Base-by-base conservation (phyloP, 2,113 vertebrate genomes). In the Cyprinodon variegatus region DNA sequence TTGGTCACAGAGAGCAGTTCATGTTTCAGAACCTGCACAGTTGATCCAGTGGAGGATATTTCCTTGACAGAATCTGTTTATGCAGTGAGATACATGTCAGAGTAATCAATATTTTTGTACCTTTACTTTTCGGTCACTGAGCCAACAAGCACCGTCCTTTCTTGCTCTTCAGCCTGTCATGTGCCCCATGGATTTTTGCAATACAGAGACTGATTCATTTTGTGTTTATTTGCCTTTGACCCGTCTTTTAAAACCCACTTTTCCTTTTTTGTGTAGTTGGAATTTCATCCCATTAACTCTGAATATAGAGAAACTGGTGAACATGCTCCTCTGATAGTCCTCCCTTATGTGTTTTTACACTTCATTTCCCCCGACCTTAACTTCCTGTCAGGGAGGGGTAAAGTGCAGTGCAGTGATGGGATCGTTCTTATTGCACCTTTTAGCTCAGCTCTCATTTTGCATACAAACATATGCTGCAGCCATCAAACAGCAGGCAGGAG, bases 231-330 rank as follows among this genome's bases (percentile, higher is more conserved):
- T 74, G 53, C 70, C 67, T 74, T 64, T 77, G 67, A 81, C 68
- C 77, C 41, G 74, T 85, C 67, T 88, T 77, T 71, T 75, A 82
- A 48, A 81, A 78, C 76, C 72, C 46, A 75, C 66, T 41, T 4
- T 53, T 15, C 7, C 12, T 22, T 76, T 29, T 57, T 75, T 65
- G 68, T 64, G 59, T 66, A 83, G 45, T 59, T 60, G 78, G 62
- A 79, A 82, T 84, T 71, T 67, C 46, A 59, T 83, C 77, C 70
- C 66, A 75, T 87, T 82, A 86, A 80, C 75, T 71, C 63, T 65
- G 14, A 11, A 48, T 11, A 29, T 72, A 50, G 61, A 65, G 11
- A 64, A 48, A 73, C 84, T 75, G 64, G 20, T 57, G 43, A 9
- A 8, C 3, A 65, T 3, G 2, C 9, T 37, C 15, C 37, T 38